phyloP scores from a whole-genome alignment of 1,140 invertebrate genomes.

The Penaeus chinensis region DNA sequence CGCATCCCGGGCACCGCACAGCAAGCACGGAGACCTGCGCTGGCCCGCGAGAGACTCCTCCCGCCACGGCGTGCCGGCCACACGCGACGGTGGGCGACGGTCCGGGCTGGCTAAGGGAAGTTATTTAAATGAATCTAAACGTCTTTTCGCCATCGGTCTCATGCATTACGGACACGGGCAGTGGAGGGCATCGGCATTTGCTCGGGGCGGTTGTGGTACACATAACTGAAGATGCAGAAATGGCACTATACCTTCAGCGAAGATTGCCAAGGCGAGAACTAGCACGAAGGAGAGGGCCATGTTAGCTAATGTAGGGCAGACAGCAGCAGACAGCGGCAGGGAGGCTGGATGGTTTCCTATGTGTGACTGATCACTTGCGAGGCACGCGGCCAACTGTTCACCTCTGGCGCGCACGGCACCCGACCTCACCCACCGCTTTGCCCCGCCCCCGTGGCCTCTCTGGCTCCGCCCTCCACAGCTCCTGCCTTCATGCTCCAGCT shows the following conservation, averaged over 20 bases:
- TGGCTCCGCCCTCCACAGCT: background rate
- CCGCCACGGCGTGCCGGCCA: too few species aligned
- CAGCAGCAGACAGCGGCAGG: background rate
- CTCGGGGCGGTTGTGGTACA: too few species aligned
- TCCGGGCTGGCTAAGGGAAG: too few species aligned
- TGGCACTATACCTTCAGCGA: conserved; percentile 20
- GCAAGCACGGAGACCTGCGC: too few species aligned
- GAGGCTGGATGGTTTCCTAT: background rate
- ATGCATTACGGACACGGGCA: too few species aligned
- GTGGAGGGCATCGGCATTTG: too few species aligned
- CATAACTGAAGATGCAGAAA: too few species aligned
- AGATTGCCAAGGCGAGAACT: conserved; percentile 13
- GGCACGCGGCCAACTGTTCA: conserved; percentile 22
- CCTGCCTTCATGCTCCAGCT: background rate
- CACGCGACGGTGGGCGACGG: too few species aligned
- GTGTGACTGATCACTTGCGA: conserved; percentile 23
- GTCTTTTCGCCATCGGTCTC: too few species aligned
- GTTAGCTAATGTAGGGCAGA: background rate
- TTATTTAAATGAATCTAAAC: too few species aligned
- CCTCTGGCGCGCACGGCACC: conserved; percentile 7
- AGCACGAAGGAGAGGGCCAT: conserved; percentile 3
- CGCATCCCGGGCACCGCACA: too few species aligned
- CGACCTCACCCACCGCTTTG: conserved; percentile 16
- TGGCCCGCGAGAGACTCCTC: too few species aligned
- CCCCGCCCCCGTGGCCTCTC: conserved; percentile 19